Conservation (phyloP, 1,140 invertebrate species). For the Bombus fervidus region DNA sequence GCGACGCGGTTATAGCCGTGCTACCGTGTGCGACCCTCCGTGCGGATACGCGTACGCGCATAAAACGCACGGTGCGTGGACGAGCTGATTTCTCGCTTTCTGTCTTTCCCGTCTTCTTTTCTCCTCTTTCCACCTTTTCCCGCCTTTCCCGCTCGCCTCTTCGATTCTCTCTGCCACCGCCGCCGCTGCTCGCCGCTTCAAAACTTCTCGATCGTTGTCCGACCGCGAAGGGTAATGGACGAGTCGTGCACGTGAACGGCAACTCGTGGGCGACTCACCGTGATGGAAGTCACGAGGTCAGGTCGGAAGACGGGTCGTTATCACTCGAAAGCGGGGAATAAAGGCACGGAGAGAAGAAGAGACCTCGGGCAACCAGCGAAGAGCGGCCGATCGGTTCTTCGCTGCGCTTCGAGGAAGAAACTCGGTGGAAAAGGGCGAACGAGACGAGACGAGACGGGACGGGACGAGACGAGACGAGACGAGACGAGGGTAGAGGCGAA, state of each 20-base stretch:
- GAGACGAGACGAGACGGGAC: background rate
- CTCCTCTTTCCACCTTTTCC: too few relatives aligned
- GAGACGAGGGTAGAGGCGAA: slow-evolving; percentile 5
- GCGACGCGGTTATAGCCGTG: slow-evolving; percentile 77
- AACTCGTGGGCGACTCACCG: background rate
- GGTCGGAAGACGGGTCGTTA: slow-evolving; percentile 27
- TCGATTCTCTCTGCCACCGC: too few relatives aligned
- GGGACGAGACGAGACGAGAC: background rate
- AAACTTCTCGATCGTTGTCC: too few relatives aligned
- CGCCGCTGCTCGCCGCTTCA: too few relatives aligned
- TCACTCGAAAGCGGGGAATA: background rate
- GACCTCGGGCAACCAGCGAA: background rate
- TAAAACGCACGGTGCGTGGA: slow-evolving; percentile 69
- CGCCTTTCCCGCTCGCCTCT: too few relatives aligned
- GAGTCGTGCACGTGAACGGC: too few relatives aligned
- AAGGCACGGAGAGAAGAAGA: background rate
- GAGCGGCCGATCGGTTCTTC: background rate
- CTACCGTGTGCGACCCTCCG: slow-evolving; percentile 69
- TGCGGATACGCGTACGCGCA: slow-evolving; percentile 56
- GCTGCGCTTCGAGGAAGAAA: slow-evolving; percentile 34
- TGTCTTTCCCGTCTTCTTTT: background rate
- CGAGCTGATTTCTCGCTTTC: slow-evolving; percentile 56
- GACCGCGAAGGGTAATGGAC: too few relatives aligned
- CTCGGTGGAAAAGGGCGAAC: background rate
- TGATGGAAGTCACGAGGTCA: slow-evolving; percentile 42